Evolutionary conservation across 2,888 invertebrate species (phyloP).

Genomic region (Plebejus melissa): DNA sequence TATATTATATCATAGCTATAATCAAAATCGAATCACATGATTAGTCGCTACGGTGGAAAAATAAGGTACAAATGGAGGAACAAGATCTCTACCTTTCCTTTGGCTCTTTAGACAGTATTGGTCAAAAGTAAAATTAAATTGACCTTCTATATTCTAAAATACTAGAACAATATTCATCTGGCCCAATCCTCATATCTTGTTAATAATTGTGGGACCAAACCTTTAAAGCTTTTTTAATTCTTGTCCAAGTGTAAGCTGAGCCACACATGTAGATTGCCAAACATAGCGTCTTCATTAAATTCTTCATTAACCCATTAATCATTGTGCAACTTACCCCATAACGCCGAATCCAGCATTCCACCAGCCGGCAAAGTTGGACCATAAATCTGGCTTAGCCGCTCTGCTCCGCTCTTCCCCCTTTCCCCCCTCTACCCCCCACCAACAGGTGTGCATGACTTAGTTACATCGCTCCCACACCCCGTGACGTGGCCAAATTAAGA

Average conservation of each 20-base stretch:
- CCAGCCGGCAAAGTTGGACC: slow-evolving; percentile 28
- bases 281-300: not conserved
- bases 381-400: slow-evolving; percentile 36
- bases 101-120: too few species aligned
- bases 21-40: too few species aligned
- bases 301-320: slow-evolving; percentile 11
- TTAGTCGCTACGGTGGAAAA: too few species aligned
- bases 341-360: slow-evolving; percentile 18
- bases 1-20: too few species aligned
- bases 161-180: too few species aligned
- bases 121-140: too few species aligned
- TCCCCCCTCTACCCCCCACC: slow-evolving; percentile 32
- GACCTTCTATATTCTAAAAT: too few species aligned
- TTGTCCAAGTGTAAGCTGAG: not conserved
- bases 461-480: slow-evolving; percentile 24
- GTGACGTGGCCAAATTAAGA: slow-evolving; percentile 12
- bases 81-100: too few species aligned
- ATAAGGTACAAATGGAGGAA: too few species aligned
- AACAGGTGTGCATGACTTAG: slow-evolving; percentile 39
- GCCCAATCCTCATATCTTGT: too few species aligned
- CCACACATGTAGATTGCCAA: not conserved
- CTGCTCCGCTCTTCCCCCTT: slow-evolving; percentile 32
- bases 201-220: too few species aligned
- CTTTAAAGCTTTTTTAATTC: too few species aligned
- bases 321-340: not conserved